These are phyloP conservation scores for Diaphora mendica DNA, from an alignment of 2,888 invertebrate genomes.

Conservation along the genomic window DNA sequence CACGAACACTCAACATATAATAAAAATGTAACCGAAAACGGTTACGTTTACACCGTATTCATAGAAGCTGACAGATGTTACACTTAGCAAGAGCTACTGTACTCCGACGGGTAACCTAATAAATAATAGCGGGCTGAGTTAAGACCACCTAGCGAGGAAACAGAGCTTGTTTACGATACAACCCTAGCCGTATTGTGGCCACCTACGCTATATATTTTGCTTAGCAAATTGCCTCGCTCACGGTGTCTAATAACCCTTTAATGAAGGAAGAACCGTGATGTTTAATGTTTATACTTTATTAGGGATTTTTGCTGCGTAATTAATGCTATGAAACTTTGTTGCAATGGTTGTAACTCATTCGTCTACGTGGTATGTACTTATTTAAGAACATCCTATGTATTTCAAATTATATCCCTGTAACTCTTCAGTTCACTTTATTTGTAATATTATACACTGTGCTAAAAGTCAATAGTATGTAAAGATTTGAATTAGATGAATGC, in stretches of 20 bases:
- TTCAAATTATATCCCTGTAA: background rate
- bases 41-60: constrained; percentile 35
- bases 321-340: constrained; percentile 15
- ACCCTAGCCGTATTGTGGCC: constrained; percentile 78
- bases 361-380: background rate
- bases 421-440: background rate
- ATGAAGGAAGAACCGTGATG: constrained; percentile 71
- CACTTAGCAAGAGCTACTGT: constrained; percentile 69
- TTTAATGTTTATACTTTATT: constrained; percentile 52
- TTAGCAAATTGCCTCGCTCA: constrained; percentile 83
- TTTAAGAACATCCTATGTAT: background rate
- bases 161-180: constrained; percentile 78
- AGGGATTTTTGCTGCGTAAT: constrained; percentile 45
- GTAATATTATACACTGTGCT: background rate
- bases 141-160: constrained; percentile 84
- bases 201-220: constrained; percentile 84
- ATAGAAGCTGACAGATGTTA: constrained; percentile 66
- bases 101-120: constrained; percentile 75
- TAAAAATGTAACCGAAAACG: constrained; percentile 37
- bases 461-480: background rate
- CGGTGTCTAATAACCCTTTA: constrained; percentile 84
- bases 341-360: background rate
- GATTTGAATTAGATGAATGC: background rate
- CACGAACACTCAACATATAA: background rate
- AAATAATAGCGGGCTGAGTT: constrained; percentile 84